Base-by-base conservation (phyloP, 2,888 invertebrate genomes). In the Amblyjoppa fuscipennis region DNA sequence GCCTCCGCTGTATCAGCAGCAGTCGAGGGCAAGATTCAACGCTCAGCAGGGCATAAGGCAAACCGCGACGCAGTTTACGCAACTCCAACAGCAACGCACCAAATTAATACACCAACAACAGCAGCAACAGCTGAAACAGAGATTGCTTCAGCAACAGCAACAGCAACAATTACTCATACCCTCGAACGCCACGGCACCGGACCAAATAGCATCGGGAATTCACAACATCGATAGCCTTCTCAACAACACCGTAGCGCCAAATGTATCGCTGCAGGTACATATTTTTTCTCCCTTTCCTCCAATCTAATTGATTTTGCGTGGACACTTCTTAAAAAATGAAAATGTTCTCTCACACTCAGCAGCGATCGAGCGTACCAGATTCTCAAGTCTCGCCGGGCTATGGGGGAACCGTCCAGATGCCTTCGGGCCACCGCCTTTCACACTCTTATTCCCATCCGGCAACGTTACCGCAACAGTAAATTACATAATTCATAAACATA, bases 161-260 rank as follows among this genome's bases (percentile, higher is more conserved):
- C 96, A 97, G 92, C 98, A 98, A 93, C 97, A 97, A 92, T 94
- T 97, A 94, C 95, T 98, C 87, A 97, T 98, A 90, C 97, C 97
- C 77, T 97, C 97, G 93, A 97, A 96, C 93, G 97, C 97, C 82
- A 96, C 96, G 87, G 95, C 96, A 53, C 95, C 95, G 85, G 95
- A 95, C 89, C 95, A 95, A 92, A 94, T 95, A 86, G 94, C 95
- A 85, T 94, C 95, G 61, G 95, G 94, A 75, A 94, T 96, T 89
- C 95, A 96, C 87, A 98, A 97, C 91, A 97, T 98, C 91, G 97
- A 97, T 93, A 98, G 97, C 86, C 95, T 99, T 89, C 95, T 98
- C 91, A 97, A 97, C 93, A 97, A 97, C 90, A 97, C 97, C 70
- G 98, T 98, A 87, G 98, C 98, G 79, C 98, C 98, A 75, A 99